Evolutionary conservation across 2,888 invertebrate species (phyloP).

Genomic region (Thymelicus lineola): DNA sequence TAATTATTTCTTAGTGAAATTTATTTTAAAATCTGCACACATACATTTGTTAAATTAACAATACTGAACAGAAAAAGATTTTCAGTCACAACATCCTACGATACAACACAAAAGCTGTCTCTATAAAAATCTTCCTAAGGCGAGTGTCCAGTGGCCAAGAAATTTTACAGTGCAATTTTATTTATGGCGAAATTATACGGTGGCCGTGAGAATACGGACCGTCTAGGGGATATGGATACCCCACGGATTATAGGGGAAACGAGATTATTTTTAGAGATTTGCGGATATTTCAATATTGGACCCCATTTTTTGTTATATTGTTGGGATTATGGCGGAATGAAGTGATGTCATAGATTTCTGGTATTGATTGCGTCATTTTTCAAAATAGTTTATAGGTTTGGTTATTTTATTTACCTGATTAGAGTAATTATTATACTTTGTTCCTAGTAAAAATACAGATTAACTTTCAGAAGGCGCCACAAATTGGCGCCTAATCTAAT

Average conservation of each 20-base stretch:
- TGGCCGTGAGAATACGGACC: conserved; percentile 67
- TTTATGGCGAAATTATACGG: conserved; percentile 81
- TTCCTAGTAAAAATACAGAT: too few relatives aligned
- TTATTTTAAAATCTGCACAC: too few relatives aligned
- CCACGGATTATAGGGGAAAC: conserved; percentile 39
- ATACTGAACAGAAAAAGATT: neutral
- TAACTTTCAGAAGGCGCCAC: too few relatives aligned
- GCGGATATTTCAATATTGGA: conserved; percentile 40
- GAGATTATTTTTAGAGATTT: conserved; percentile 43
- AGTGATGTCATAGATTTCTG: conserved; percentile 21
- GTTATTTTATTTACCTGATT: too few relatives aligned
- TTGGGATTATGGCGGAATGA: conserved; percentile 22
- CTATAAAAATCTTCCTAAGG: conserved; percentile 10
- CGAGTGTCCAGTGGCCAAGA: conserved; percentile 59
- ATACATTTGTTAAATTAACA: neutral
- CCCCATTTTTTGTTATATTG: conserved; percentile 26
- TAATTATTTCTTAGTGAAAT: too few relatives aligned
- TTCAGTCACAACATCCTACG: neutral
- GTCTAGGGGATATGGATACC: conserved; percentile 21
- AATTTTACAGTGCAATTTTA: conserved; percentile 79
- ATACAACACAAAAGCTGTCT: conserved; percentile 8
- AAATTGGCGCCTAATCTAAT: too few relatives aligned
- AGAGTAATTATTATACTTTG: too few relatives aligned
- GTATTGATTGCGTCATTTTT: neutral
- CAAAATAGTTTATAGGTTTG: neutral